phyloP scores from a whole-genome alignment of 2,113 vertebrate species.

The Anser cygnoides region DNA sequence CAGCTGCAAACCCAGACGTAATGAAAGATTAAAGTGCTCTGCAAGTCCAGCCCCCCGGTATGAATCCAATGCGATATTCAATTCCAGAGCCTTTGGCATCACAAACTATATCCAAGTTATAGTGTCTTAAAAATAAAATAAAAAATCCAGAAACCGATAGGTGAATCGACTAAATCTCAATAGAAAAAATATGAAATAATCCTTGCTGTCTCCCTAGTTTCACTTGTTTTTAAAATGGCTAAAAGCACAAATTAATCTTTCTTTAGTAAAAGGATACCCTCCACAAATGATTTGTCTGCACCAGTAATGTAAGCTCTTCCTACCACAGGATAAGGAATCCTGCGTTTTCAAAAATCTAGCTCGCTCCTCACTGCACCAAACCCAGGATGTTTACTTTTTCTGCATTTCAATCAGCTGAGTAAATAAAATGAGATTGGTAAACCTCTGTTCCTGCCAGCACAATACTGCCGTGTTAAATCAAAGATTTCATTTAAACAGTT shows the following conservation, averaged over 20 bases:
- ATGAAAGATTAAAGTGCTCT: not conserved
- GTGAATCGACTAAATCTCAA: not conserved
- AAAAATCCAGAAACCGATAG: not conserved
- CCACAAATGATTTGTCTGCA: not conserved
- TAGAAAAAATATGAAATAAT: not conserved
- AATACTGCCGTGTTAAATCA: slow-evolving; percentile 29
- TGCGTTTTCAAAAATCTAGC: slow-evolving; percentile 8
- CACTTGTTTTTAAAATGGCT: not conserved
- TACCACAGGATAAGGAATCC: not conserved
- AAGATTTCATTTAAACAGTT: slow-evolving; percentile 49
- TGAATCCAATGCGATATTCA: not conserved
- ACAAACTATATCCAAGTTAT: not conserved
- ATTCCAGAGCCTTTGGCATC: not conserved
- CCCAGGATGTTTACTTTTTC: slow-evolving; percentile 45
- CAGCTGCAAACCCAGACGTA: not conserved
- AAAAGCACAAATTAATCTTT: not conserved
- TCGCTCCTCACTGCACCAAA: not conserved
- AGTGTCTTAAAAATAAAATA: not conserved
- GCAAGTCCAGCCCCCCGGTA: not conserved
- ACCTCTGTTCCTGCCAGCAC: slow-evolving; percentile 22
- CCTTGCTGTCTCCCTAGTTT: not conserved
- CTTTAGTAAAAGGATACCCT: not conserved
- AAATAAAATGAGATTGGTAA: slow-evolving; percentile 51
- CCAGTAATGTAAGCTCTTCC: not conserved
- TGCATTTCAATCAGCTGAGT: slow-evolving; percentile 57